Evolutionary conservation across 1,140 invertebrate genomes (phyloP).

Genomic region (Ceratina japonica): DNA sequence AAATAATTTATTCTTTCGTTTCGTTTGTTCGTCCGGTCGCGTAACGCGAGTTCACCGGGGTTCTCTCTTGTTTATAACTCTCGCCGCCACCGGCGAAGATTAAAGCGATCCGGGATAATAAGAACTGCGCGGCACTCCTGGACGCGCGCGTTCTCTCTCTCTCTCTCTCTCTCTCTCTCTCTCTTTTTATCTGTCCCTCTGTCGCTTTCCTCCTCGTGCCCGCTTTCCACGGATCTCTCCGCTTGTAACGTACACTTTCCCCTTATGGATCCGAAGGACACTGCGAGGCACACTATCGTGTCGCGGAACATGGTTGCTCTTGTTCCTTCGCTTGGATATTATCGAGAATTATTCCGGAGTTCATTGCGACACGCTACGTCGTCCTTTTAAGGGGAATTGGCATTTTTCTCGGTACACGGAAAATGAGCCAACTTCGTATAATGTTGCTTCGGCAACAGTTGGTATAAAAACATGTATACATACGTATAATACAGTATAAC

Average conservation of each 20-base stretch:
- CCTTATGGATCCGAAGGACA: constrained; percentile 10
- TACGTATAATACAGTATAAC: too few species aligned
- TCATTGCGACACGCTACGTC: background rate
- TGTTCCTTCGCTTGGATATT: background rate
- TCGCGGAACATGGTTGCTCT: background rate
- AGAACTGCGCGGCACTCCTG: constrained; percentile 59
- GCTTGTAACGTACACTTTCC: constrained; percentile 44
- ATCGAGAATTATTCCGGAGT: background rate
- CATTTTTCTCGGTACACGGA: too few species aligned
- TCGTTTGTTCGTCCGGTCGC: constrained; percentile 57
- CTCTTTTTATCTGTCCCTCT: background rate
- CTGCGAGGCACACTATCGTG: background rate
- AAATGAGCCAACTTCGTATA: too few species aligned
- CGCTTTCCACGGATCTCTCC: constrained; percentile 22
- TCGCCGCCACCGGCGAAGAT: constrained; percentile 62
- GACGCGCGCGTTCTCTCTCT: constrained; percentile 4
- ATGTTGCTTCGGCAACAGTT: too few species aligned
- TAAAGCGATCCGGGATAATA: constrained; percentile 70
- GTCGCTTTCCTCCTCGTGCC: background rate
- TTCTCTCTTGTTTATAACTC: constrained; percentile 64
- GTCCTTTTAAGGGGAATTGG: background rate
- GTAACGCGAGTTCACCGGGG: constrained; percentile 37
- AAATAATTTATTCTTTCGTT: constrained; percentile 70
- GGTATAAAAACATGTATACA: too few species aligned
- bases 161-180: background rate